Percentiles rank a stretch among this genome's conserved stretches.
phyloP scores from a whole-genome alignment of 2,113 vertebrate species.

The Protobothrops mucrosquamatus region DNA sequence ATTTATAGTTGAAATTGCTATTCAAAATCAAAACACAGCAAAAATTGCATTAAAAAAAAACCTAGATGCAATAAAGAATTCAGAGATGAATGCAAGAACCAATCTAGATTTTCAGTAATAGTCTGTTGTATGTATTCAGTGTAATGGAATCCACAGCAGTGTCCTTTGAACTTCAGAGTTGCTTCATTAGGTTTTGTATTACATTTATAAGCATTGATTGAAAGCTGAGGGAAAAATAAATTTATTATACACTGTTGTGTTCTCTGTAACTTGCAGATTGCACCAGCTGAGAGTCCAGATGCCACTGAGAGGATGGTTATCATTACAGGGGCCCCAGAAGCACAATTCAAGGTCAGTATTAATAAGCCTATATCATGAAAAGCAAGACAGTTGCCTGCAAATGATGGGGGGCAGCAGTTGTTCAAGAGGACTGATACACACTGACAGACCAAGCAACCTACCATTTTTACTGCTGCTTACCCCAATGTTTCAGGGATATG shows the following conservation, averaged over 20 bases:
- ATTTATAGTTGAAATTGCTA: not conserved
- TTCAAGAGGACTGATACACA: not conserved
- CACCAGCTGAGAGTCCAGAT: constrained; percentile 86
- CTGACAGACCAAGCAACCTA: not conserved
- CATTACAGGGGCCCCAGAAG: constrained; percentile 90
- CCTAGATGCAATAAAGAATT: not conserved
- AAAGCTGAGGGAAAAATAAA: rapidly evolving
- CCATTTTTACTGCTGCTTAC: not conserved
- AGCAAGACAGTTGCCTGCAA: not conserved
- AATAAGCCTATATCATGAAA: not conserved
- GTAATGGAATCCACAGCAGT: not conserved
- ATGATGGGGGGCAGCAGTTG: not conserved
- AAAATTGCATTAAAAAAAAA: not conserved
- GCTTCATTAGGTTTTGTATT: not conserved
- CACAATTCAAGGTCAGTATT: constrained; percentile 89
- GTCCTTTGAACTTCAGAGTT: not conserved
- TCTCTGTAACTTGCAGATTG: constrained; percentile 68
- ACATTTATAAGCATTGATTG: not conserved
- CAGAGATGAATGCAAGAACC: not conserved
- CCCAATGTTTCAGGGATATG: not conserved
- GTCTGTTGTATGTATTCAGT: not conserved
- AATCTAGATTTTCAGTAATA: not conserved
- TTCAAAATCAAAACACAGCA: not conserved
- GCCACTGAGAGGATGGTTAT: constrained; percentile 90
- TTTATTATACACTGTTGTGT: rapidly evolving